Conservation (phyloP, 2,113 vertebrate species). For the Urocolius indicus region DNA sequence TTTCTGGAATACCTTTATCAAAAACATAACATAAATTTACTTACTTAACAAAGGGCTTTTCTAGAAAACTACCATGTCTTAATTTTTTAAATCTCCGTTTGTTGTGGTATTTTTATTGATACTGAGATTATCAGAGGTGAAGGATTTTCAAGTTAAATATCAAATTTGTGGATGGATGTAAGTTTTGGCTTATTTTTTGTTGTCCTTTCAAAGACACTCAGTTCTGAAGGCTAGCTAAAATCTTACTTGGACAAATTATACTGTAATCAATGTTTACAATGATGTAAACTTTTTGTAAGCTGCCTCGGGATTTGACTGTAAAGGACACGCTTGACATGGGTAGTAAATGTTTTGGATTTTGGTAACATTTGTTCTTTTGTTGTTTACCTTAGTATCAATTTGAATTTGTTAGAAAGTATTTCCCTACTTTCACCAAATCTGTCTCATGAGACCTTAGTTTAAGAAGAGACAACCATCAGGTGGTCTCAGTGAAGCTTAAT, state of each 20-base stretch:
- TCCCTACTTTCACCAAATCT: not conserved
- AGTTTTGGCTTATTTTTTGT: not conserved
- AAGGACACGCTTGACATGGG: not conserved
- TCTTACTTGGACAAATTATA: not conserved
- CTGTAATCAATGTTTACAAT: not conserved
- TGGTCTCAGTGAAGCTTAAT: constrained; percentile 8
- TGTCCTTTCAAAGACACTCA: not conserved
- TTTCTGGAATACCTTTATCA: not conserved
- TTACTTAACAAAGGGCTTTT: not conserved
- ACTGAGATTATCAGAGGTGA: not conserved
- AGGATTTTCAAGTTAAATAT: not conserved
- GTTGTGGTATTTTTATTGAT: not conserved
- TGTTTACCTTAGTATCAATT: not conserved
- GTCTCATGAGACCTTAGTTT: not conserved
- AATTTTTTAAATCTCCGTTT: not conserved
- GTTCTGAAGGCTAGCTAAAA: not conserved
- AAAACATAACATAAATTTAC: not conserved
- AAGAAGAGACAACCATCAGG: not conserved
- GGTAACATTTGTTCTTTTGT: not conserved
- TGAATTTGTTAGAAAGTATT: constrained; percentile 27
- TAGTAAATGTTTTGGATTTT: not conserved
- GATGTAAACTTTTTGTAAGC: not conserved
- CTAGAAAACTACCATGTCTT: not conserved
- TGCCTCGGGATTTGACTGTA: not conserved
- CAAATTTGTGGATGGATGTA: not conserved